These are phyloP conservation scores for Antitype chi DNA, from an alignment of 2,888 invertebrate genomes.

Conservation along the genomic window DNA sequence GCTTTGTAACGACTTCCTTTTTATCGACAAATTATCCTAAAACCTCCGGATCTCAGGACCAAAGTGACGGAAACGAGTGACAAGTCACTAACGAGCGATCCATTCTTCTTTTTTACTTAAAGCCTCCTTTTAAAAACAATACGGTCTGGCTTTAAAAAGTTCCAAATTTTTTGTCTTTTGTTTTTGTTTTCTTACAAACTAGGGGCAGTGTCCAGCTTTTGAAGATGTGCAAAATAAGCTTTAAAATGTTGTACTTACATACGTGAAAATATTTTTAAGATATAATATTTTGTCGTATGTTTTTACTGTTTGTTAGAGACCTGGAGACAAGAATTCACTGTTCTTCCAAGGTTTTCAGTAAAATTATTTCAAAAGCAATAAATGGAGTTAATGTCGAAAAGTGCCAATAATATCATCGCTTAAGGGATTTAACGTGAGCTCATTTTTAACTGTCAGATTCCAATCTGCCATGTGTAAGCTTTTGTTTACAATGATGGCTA, in stretches of 20 bases:
- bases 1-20: conserved; percentile 30
- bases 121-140: conserved; percentile 37
- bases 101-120: conserved; percentile 23
- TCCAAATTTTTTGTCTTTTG: not conserved
- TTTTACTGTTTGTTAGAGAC: not conserved
- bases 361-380: not conserved
- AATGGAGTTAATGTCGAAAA: not conserved
- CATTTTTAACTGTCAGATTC: conserved; percentile 10
- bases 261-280: not conserved
- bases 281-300: not conserved
- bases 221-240: conserved; percentile 5
- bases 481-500: conserved; percentile 8
- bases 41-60: conserved; percentile 11
- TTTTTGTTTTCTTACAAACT: conserved; percentile 21
- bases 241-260: not conserved
- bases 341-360: not conserved
- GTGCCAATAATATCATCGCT: not conserved
- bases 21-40: conserved; percentile 52
- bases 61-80: conserved; percentile 47
- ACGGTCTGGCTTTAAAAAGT: not conserved
- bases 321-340: not conserved
- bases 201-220: conserved; percentile 13
- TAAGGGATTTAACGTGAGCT: not conserved
- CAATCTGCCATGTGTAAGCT: not conserved
- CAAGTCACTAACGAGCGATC: conserved; percentile 43